Evolutionary conservation across 2,797 vertebrate species (phyloP).

Genomic region (Ptychobarbus kaznakovi): DNA sequence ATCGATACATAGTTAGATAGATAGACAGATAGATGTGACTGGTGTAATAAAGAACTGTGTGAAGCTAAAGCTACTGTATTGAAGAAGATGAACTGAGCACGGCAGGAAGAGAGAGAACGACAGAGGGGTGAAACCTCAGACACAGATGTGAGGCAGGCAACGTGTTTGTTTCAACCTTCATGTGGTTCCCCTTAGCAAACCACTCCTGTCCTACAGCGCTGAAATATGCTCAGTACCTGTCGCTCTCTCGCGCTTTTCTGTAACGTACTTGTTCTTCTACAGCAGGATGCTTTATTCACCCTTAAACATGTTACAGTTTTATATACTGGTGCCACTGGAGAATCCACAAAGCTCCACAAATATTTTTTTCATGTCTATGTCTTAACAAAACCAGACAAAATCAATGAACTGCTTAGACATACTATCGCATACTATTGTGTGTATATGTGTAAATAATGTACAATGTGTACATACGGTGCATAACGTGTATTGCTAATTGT

Average conservation of each 20-base stretch:
- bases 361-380: background rate
- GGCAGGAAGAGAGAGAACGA: constrained; percentile 64
- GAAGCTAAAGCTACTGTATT: constrained; percentile 65
- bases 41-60: constrained; percentile 7
- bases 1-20: background rate
- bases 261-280: background rate
- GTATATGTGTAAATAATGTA: no score
- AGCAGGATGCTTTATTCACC: background rate
- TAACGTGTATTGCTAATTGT: no score
- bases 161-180: constrained; percentile 82
- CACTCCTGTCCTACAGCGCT: constrained; percentile 54
- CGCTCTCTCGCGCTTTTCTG: background rate
- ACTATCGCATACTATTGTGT: no score
- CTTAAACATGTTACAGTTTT: background rate
- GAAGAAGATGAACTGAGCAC: constrained; percentile 65
- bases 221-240: constrained; percentile 13
- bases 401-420: background rate
- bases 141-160: constrained; percentile 77
- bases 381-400: background rate
- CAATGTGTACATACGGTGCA: no score
- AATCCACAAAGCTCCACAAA: no score
- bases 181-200: constrained; percentile 75
- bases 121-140: constrained; percentile 78
- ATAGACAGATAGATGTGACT: background rate
- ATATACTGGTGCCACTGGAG: background rate